A percentile compares a stretch with the other conserved stretches of the same genome.
Conservation (phyloP, 2,888 invertebrate species). For the Ptilodon capucinus region DNA sequence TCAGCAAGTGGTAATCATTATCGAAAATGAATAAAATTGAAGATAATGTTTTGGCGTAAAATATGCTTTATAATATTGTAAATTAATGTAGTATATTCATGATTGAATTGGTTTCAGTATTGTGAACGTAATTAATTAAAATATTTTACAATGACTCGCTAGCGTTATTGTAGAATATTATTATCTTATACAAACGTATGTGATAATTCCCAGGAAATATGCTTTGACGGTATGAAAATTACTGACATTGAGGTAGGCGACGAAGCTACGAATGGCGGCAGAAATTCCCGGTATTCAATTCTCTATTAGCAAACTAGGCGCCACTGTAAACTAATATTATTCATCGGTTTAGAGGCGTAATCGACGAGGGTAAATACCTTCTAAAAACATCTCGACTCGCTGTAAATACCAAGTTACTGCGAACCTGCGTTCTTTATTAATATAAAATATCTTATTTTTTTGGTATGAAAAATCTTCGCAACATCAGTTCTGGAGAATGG, state of each 20-base stretch:
- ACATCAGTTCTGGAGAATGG: too few species aligned
- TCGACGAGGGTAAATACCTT: slow-evolving; percentile 7
- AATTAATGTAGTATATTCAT: too few species aligned
- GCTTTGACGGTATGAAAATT: slow-evolving; percentile 28
- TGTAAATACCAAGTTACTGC: slow-evolving; percentile 3
- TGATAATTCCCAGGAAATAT: slow-evolving; percentile 3
- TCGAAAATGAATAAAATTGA: too few species aligned
- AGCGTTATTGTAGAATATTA: too few species aligned
- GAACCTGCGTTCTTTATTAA: slow-evolving; percentile 4
- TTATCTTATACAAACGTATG: too few species aligned
- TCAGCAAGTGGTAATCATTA: too few species aligned
- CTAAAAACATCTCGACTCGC: background rate
- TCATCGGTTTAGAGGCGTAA: slow-evolving; percentile 10
- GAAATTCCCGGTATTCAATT: slow-evolving; percentile 31
- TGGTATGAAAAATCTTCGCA: too few species aligned
- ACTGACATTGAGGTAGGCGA: slow-evolving; percentile 13
- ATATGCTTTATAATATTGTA: too few species aligned
- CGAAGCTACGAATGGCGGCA: slow-evolving; percentile 19
- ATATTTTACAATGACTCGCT: background rate
- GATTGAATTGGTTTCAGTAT: too few species aligned
- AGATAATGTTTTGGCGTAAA: too few species aligned
- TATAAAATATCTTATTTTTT: too few species aligned
- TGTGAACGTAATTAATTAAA: too few species aligned
- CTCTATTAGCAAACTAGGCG: slow-evolving; percentile 17
- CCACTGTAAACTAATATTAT: slow-evolving; percentile 16